phyloP scores from a whole-genome alignment of 2,113 vertebrate genomes.

The Monopterus albus region DNA sequence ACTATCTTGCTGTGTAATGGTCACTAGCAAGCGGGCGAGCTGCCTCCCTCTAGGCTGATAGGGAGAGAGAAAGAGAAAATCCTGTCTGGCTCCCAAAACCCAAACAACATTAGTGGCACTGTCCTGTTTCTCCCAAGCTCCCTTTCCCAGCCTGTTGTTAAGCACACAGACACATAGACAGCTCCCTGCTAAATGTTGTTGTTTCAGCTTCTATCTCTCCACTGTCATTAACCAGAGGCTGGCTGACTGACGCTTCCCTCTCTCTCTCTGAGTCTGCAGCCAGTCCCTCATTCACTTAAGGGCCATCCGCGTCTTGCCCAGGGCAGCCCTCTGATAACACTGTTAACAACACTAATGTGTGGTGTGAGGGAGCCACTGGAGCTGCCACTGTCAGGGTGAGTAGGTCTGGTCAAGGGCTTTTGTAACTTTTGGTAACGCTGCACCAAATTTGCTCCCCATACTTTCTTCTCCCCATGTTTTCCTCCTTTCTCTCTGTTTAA shows the following conservation, averaged over 20 bases:
- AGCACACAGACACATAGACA: slow-evolving; percentile 70
- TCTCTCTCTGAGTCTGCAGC: slow-evolving; percentile 65
- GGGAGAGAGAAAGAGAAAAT: slow-evolving; percentile 61
- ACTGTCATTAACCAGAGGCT: slow-evolving; percentile 81
- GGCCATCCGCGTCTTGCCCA: slow-evolving; percentile 69
- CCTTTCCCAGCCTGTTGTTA: slow-evolving; percentile 51
- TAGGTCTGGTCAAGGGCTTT: slow-evolving; percentile 75
- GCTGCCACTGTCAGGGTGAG: slow-evolving; percentile 72
- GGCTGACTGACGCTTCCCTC: slow-evolving; percentile 53
- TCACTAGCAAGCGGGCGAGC: slow-evolving; percentile 32
- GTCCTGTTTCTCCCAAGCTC: slow-evolving; percentile 42
- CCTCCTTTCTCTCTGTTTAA: slow-evolving; percentile 10
- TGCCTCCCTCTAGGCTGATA: slow-evolving; percentile 43
- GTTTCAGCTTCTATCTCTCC: slow-evolving; percentile 73
- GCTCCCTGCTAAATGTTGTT: slow-evolving; percentile 49
- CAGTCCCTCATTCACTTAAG: slow-evolving; percentile 64
- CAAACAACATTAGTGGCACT: slow-evolving; percentile 72
- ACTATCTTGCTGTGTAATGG: slow-evolving; percentile 49
- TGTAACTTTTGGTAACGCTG: slow-evolving; percentile 58
- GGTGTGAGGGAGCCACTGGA: slow-evolving; percentile 62
- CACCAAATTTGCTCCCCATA: slow-evolving; percentile 18
- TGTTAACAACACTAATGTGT: slow-evolving; percentile 81
- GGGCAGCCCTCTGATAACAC: slow-evolving; percentile 82
- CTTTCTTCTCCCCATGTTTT: too few relatives aligned
- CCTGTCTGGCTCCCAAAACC: slow-evolving; percentile 82